Evolutionary conservation across 2,888 invertebrate genomes (phyloP).

Genomic region (Litoditis marina): DNA sequence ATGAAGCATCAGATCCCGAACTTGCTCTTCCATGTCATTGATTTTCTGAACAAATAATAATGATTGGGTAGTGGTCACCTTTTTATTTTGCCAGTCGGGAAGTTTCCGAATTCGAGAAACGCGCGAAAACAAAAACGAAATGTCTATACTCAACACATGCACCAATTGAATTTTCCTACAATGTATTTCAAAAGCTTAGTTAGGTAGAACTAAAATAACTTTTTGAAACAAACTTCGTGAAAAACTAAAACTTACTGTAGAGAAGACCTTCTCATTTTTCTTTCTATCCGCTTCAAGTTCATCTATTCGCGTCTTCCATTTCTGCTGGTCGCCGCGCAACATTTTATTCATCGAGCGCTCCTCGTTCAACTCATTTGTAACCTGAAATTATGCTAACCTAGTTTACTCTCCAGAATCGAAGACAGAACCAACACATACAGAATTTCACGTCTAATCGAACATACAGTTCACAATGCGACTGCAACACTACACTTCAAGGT

Average conservation of each 20-base stretch:
- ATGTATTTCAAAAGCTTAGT: too few relatives aligned
- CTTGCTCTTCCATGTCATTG: constrained; percentile 82
- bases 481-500: too few relatives aligned
- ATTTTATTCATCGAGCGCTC: constrained; percentile 71
- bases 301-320: constrained; percentile 68
- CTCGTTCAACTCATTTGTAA: constrained; percentile 45
- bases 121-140: too few relatives aligned
- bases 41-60: constrained; percentile 67
- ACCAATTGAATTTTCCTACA: too few relatives aligned
- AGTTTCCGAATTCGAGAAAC: too few relatives aligned
- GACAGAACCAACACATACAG: not conserved
- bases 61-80: not conserved
- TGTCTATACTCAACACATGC: too few relatives aligned
- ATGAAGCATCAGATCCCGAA: constrained; percentile 93
- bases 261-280: constrained; percentile 60
- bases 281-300: constrained; percentile 63
- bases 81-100: too few relatives aligned
- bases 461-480: too few relatives aligned
- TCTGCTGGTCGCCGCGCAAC: constrained; percentile 74
- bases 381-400: constrained; percentile 5
- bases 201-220: not conserved
- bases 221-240: constrained; percentile 5
- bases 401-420: not conserved
- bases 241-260: not conserved
- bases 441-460: too few relatives aligned